Base-by-base conservation (phyloP, 2,797 vertebrate species). In the Notolabrus celidotus region DNA sequence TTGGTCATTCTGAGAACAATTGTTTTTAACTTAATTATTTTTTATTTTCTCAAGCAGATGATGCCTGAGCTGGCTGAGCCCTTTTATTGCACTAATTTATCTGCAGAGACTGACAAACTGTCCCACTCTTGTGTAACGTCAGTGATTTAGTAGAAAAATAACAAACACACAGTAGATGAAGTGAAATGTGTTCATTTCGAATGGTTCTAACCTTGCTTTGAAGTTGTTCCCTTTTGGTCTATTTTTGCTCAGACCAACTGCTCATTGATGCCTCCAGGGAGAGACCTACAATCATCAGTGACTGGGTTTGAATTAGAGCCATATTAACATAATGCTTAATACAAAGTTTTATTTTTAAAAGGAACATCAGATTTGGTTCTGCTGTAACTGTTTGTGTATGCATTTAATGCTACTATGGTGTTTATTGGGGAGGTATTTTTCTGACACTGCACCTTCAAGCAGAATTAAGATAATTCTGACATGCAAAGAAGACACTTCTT, bases 221-320 rank as follows among this genome's bases (percentile, higher is more conserved):
- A 83, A 86, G 53, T 51, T 53, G 53, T 60, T 67, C 31, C 27
- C 36, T 41, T 78, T 77, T 63, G 19, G 62, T 33, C 50, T 83
- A 54, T 82, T 86, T 86, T 73, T 77, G 53, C 71, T n/a, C 5
- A 54, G 60, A 83, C 74, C 81, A 63, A 72, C 62, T 79, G 72
- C 56, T 80, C 52, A 46, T 39, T 50, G 55, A 43, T 43, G 29
- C 71, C 68, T 79, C 42, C 7, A 61, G 60, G 25, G 64, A 82
- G 10, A 62, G 19, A n/a, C n/a, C 7, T 25, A 7, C 29, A 43
- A 45, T 62, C 29, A 63, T 78, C 19, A 77, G 6, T 72, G 42
- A 17, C 82, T 72, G 27, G 10, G 14, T 52, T 77, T 76, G 22
- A 71, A 55, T 65, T 20, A 33, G 76, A 53, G 23, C 45, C 22